Evolutionary conservation across 2,797 vertebrate genomes (phyloP), one percentile per base, ranked within the genome.

Genomic region (Gouania willdenowi): DNA sequence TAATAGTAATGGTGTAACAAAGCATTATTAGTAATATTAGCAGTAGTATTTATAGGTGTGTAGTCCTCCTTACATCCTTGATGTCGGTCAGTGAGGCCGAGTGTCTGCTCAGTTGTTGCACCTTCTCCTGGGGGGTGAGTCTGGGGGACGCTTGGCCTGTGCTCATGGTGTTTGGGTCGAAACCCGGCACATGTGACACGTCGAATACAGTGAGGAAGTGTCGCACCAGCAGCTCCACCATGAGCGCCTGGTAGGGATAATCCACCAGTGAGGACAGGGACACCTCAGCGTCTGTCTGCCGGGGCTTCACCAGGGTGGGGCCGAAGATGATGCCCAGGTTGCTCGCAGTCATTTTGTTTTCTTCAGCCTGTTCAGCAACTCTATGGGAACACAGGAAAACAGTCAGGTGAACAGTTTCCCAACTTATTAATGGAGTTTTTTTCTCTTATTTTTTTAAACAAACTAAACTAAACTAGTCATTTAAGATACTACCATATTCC

Each of bases 321-420:
- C 95, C 96, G 43, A 98, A 99, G 83, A 99, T 98, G 19, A 99
- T 94, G 4, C 94, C 95, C 65, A 99, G 88, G 71, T 99, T 99
- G 75, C 93, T 96, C 6, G 94, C 89, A 1, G 91, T 94, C 96
- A 99, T 99, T 78, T 98, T 99, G 74, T 98, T 99, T 87, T 98
- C 94, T 57, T 95, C 93, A 0, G 87, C 90, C 34, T 94, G 89
- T 44, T 95, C 90, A 0, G 88, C 82, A 31, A 99, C 95, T 70
- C 96, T 99, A 81, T 4, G 22, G 26, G 0, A 25, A 43, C 0
- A 10, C 17, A 46, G 31, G 41, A 21, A 1, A 2, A 39, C 8
- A 8, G 15, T 13, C 15, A 20, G 16, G 17, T 21, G 4, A 8
- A 25, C n/a, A n/a, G n/a, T n/a, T n/a, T n/a, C n/a, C n/a, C n/a